phyloP scores from a whole-genome alignment of 2,888 invertebrate genomes.

The Drosophila koepferae region DNA sequence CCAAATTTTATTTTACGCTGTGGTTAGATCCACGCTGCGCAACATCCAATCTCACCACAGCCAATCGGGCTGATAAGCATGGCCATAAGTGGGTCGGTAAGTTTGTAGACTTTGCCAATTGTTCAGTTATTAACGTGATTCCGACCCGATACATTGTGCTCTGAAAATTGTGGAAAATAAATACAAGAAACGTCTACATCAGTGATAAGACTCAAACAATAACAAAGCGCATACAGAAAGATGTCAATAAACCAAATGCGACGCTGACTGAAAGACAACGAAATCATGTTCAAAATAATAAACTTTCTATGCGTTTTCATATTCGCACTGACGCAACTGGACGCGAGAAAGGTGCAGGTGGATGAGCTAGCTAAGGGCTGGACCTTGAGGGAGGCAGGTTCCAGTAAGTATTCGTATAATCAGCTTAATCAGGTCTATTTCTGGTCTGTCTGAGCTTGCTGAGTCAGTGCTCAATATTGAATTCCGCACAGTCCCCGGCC shows the following conservation, averaged over 20 bases:
- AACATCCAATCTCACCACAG: constrained; percentile 49
- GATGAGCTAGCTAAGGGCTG: constrained; percentile 73
- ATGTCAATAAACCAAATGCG: constrained; percentile 25
- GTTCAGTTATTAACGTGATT: constrained; percentile 57
- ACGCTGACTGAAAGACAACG: constrained; percentile 30
- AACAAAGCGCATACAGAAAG: constrained; percentile 11
- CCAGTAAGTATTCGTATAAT: constrained; percentile 61
- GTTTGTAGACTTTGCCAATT: constrained; percentile 29
- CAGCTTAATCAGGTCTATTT: neutral
- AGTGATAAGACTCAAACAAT: constrained; percentile 29
- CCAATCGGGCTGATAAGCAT: constrained; percentile 47
- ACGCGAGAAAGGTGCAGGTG: constrained; percentile 62
- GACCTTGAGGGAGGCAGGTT: constrained; percentile 73
- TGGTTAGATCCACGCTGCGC: constrained; percentile 4
- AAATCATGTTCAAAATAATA: constrained; percentile 38
- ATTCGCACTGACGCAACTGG: neutral
- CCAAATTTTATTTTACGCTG: constrained; percentile 1
- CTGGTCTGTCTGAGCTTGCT: neutral
- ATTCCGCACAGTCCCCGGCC: constrained; percentile 38
- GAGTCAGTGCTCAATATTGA: constrained; percentile 41
- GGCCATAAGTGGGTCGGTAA: constrained; percentile 37
- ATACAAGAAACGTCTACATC: neutral
- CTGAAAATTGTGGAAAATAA: constrained; percentile 6
- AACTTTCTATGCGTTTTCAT: constrained; percentile 16
- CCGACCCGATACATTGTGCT: constrained; percentile 38